Base-by-base conservation (phyloP, 2,797 vertebrate species). In the Labroides dimidiatus region DNA sequence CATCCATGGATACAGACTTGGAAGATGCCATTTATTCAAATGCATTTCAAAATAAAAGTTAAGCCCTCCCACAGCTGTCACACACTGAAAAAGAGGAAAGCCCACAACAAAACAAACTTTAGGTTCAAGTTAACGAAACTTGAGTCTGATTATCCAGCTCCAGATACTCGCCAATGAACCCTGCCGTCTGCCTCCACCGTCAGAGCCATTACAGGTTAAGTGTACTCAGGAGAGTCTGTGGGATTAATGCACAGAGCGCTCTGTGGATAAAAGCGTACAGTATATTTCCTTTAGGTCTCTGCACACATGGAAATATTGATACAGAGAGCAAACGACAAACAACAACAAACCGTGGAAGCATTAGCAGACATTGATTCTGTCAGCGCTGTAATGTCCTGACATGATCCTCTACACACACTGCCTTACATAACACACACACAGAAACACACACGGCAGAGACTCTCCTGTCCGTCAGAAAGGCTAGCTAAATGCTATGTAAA, bases 401-500 rank as follows among this genome's bases (percentile, higher is more conserved):
- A 69, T 55, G 67, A 80, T 74, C 80, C 60, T 48, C 41, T 2
- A 63, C 72, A 66, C 72, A 66, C 37, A 49, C 59, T 2, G 4
- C 43, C 44, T 77, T 69, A 79, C 50, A 51, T 61, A 82, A 49
- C 12, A 48, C 45, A 85, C 67, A 75, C 64, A 61, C 64, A 69
- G 37, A 69, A 60, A 54, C 73, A 48, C 56, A 58, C 56, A 23
- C 39, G 42, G 27, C 55, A 19, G 16, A 57, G 39, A 37, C 61
- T 49, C 53, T n/a, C 51, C 55, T 39, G 55, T 69, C 69, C 16
- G 0, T 48, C 78, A 53, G 24, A 72, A 6, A 45, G 51, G 66
- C 57, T 16, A 55, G 48, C 20, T 75, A 75, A 87, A 81, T 69
- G 84, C 83, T 65, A 77, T 49, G 79, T 70, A 85, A 87, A 86